These are phyloP conservation scores for Centropristis striata DNA, from an alignment of 2,113 vertebrate genomes.

Conservation along the genomic window DNA sequence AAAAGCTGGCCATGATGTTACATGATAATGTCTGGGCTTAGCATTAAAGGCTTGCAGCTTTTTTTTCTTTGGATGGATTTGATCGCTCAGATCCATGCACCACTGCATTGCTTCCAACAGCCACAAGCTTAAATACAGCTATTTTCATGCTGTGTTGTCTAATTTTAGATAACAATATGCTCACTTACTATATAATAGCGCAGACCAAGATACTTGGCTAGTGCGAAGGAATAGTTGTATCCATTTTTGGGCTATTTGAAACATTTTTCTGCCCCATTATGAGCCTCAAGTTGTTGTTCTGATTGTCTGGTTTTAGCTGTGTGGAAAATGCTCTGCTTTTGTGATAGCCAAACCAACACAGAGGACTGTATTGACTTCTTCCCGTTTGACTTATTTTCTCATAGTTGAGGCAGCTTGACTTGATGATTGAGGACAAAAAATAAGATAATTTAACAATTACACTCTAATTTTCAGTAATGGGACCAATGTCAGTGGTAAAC, in stretches of 20 bases:
- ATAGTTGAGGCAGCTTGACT: conserved; percentile 31
- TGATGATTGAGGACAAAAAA: conserved; percentile 35
- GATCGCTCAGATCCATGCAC: conserved; percentile 2
- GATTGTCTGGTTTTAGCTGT: conserved; percentile 33
- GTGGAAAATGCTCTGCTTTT: conserved; percentile 5
- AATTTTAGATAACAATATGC: conserved; percentile 7
- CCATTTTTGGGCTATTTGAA: conserved; percentile 13
- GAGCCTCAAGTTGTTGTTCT: conserved; percentile 29
- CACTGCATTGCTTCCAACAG: not conserved
- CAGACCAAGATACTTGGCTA: conserved; percentile 17
- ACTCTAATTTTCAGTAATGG: conserved; percentile 18
- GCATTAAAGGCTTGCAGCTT: conserved; percentile 7
- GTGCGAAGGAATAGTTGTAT: not conserved
- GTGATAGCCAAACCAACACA: conserved; percentile 9
- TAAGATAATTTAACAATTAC: conserved; percentile 11
- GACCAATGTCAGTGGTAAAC: conserved; percentile 4
- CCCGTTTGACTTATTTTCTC: conserved; percentile 5
- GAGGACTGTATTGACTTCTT: not conserved
- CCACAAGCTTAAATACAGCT: conserved; percentile 1
- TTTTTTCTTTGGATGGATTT: conserved; percentile 8
- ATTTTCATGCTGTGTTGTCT: conserved; percentile 15
- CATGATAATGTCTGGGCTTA: not conserved
- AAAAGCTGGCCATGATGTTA: not conserved
- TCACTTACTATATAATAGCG: not conserved
- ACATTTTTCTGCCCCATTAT: conserved; percentile 32